Percentiles rank a stretch among this genome's conserved stretches.
Conservation (phyloP, 2,797 vertebrate species). For the Melanogrammus aeglefinus region DNA sequence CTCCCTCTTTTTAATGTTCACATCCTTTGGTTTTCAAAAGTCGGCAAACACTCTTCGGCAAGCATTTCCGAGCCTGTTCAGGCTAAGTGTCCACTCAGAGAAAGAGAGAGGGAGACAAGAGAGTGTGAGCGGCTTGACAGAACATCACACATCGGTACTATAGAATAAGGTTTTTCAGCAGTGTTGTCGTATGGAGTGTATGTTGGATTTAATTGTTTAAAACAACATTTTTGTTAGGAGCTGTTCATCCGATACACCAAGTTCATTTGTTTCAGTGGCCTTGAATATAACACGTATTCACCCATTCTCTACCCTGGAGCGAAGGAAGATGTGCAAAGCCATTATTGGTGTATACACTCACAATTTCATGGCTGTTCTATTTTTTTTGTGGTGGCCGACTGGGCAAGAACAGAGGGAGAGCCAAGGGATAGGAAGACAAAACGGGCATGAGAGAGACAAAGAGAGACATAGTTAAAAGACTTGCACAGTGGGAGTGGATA, state of each 20-base stretch:
- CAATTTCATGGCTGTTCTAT: not conserved
- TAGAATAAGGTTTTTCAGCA: not conserved
- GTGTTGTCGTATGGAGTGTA: not conserved
- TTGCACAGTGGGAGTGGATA: not conserved
- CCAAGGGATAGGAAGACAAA: not conserved
- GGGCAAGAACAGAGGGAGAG: not conserved
- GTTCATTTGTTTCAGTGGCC: not conserved
- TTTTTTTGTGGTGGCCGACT: not conserved
- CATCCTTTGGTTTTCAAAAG: constrained; percentile 1
- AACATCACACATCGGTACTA: not conserved
- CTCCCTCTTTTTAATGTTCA: not conserved
- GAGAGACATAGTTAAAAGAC: not conserved
- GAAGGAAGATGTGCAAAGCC: not conserved
- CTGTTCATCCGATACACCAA: not conserved
- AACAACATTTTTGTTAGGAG: not conserved
- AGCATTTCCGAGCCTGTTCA: not conserved
- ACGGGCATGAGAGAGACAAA: too few relatives aligned
- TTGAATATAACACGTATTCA: not conserved
- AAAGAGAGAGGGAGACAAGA: not conserved
- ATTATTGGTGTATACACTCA: not conserved
- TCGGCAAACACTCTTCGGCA: not conserved
- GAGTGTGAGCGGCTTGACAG: not conserved
- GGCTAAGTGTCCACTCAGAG: not conserved
- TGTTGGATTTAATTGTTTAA: not conserved
- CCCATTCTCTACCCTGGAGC: not conserved